A percentile compares a stretch with the other conserved stretches of the same genome.
phyloP scores from a whole-genome alignment of 2,113 vertebrate species.

The Pterocles burchelli region DNA sequence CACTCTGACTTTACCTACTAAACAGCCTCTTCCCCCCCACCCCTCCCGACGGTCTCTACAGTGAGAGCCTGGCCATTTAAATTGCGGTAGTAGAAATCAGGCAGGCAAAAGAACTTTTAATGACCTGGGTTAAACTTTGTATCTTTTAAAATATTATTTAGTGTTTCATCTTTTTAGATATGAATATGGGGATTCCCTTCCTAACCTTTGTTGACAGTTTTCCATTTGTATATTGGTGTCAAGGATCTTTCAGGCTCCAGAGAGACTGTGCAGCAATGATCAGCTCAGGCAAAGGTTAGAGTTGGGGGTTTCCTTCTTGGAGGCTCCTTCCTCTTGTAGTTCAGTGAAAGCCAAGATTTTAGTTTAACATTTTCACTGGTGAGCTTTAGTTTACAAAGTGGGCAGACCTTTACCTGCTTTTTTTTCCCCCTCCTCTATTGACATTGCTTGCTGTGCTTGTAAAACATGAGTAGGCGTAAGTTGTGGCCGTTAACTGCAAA shows the following conservation, averaged over 20 bases:
- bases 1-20: background rate
- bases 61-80: background rate
- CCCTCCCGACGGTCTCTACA: fast-evolving
- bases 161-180: background rate
- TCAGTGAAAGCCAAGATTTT: background rate
- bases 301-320: background rate
- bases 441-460: background rate
- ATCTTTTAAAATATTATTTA: background rate
- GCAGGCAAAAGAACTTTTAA: background rate
- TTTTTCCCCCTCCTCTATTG: background rate
- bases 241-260: background rate
- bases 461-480: background rate
- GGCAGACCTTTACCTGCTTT: background rate
- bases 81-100: background rate
- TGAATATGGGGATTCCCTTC: background rate
- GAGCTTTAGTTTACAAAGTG: background rate
- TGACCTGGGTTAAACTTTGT: background rate
- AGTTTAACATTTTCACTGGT: background rate
- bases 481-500: background rate
- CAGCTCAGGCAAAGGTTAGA: background rate
- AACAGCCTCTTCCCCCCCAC: fast-evolving
- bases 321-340: background rate
- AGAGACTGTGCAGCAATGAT: fast-evolving
- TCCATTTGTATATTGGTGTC: fast-evolving
- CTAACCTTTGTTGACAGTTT: background rate